Evolutionary conservation across 2,888 invertebrate species (phyloP).

Genomic region (Linhomoeus sp.): DNA sequence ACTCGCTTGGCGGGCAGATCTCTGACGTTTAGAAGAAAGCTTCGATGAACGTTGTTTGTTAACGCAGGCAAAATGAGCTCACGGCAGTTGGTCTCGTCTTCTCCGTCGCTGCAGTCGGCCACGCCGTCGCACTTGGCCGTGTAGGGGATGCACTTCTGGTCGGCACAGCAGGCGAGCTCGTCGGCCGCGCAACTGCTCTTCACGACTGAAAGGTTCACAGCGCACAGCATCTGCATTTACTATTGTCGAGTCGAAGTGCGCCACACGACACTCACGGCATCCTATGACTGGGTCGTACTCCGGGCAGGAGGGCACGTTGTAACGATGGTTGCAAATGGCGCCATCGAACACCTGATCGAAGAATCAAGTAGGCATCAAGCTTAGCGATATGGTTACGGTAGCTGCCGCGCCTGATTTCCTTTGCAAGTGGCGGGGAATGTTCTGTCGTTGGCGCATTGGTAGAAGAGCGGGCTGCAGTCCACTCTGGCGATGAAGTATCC

Average conservation of each 20-base stretch:
- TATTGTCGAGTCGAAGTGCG: no score
- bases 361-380: no score
- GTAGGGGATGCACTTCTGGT: conserved; percentile 15
- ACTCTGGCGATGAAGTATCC: no score
- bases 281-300: conserved; percentile 24
- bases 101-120: conserved; percentile 20
- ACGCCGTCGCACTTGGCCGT: conserved; percentile 16
- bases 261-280: conserved; percentile 23
- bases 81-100: conserved; percentile 25
- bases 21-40: conserved; percentile 8
- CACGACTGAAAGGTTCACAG: conserved; percentile 14
- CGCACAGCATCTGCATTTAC: no score
- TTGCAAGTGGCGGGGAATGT: no score
- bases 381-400: no score
- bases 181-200: conserved; percentile 12
- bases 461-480: no score
- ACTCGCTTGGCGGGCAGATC: conserved; percentile 19
- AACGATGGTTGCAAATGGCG: conserved; percentile 19
- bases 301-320: conserved; percentile 19
- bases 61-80: not conserved
- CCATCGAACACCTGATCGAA: conserved; percentile 21
- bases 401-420: no score
- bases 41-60: not conserved
- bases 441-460: no score
- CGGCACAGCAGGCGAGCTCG: conserved; percentile 21